phyloP scores from a whole-genome alignment of 2,888 invertebrate genomes.

The Calameuta pallipes region DNA sequence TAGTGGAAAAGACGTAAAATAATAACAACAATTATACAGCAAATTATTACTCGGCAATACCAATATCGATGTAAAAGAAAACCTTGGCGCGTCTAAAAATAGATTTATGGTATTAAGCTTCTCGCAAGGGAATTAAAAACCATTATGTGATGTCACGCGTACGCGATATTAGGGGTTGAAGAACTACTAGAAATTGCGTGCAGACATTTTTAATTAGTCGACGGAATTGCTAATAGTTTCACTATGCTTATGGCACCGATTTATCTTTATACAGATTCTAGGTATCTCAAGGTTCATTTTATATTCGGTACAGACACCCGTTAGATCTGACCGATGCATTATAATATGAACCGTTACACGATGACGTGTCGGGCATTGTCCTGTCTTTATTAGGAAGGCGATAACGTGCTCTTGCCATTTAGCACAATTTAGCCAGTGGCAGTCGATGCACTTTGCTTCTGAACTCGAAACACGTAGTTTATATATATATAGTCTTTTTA shows the following conservation, averaged over 20 bases:
- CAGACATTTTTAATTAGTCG: slow-evolving; percentile 49
- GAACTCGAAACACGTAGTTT: neutral
- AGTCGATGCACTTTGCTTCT: neutral
- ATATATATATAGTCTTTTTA: neutral
- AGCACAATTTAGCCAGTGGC: slow-evolving; percentile 41
- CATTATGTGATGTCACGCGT: neutral
- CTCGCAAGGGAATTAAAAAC: neutral
- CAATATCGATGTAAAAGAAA: neutral
- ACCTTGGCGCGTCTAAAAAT: neutral
- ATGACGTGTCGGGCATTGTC: slow-evolving; percentile 6
- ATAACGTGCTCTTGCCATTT: slow-evolving; percentile 40
- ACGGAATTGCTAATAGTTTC: slow-evolving; percentile 43
- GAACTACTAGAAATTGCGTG: slow-evolving; percentile 39
- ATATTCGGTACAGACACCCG: neutral
- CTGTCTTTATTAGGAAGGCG: slow-evolving; percentile 2
- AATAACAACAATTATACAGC: neutral
- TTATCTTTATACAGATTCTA: neutral
- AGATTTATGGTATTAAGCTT: neutral
- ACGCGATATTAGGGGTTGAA: neutral
- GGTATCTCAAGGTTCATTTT: neutral
- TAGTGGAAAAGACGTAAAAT: neutral
- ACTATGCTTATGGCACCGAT: neutral
- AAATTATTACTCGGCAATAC: too few species aligned
- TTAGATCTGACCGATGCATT: neutral
- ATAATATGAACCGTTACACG: neutral